These are phyloP conservation scores for Turritopsis rubra DNA, from an alignment of 30 jellyfish, hydroid and myxozoan genomes.

Conservation along the genomic window DNA sequence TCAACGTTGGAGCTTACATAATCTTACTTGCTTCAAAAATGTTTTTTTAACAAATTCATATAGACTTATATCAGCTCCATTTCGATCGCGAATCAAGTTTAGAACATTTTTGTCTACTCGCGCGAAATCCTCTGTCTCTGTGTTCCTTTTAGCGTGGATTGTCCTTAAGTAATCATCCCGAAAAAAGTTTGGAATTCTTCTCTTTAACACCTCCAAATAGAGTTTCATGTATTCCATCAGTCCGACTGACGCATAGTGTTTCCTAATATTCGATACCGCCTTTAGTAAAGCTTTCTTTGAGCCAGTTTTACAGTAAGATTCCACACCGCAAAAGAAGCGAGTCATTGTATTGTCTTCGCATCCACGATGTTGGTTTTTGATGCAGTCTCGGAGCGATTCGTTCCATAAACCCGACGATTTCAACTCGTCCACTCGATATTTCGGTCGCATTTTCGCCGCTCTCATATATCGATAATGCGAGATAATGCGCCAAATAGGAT, in stretches of 20 bases:
- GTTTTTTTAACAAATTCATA: constrained; percentile 54
- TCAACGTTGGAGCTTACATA: constrained; percentile 24
- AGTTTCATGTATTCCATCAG: constrained; percentile 38
- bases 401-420: constrained; percentile 49
- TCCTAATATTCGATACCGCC: constrained; percentile 67
- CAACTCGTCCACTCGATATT: constrained; percentile 59
- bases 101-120: not conserved
- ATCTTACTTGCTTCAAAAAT: constrained; percentile 40
- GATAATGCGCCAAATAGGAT: constrained; percentile 64
- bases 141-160: not conserved
- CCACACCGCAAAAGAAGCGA: constrained; percentile 73
- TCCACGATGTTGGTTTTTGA: constrained; percentile 72
- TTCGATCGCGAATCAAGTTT: constrained; percentile 29
- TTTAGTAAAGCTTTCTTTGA: constrained; percentile 45
- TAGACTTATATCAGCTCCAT: constrained; percentile 66
- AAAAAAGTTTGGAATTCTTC: constrained; percentile 63
- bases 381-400: constrained; percentile 66
- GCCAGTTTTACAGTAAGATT: constrained; percentile 51
- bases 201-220: constrained; percentile 39
- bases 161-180: not conserved
- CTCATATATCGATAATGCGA: constrained; percentile 83
- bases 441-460: constrained; percentile 43
- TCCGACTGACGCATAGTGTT: constrained; percentile 73
- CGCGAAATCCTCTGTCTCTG: not conserved
- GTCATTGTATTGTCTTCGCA: constrained; percentile 89